Conservation (phyloP, 2,797 vertebrate genomes). For the Rachycentron canadum region DNA sequence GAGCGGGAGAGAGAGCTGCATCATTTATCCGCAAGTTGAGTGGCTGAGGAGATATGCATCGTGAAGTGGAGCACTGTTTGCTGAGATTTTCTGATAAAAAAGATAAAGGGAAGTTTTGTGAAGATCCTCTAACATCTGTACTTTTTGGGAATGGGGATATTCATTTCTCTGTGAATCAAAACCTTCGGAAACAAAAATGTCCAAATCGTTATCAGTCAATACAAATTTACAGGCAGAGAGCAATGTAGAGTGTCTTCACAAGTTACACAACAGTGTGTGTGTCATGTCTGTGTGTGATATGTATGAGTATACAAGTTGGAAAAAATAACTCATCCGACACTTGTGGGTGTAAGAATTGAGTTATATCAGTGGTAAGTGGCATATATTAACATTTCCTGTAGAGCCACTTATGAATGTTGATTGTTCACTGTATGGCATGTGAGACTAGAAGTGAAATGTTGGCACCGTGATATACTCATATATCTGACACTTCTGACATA, state of each 20-base stretch:
- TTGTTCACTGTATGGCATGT: conserved; percentile 14
- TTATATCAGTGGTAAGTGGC: conserved; percentile 28
- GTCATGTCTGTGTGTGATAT: not conserved
- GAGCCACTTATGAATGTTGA: conserved; percentile 38
- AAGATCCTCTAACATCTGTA: conserved; percentile 22
- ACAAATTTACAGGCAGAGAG: conserved; percentile 21
- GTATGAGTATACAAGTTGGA: not conserved
- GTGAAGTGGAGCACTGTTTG: conserved; percentile 27
- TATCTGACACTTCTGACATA: not conserved
- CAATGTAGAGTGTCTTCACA: conserved; percentile 23
- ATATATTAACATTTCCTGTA: conserved; percentile 46
- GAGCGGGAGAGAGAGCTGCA: conserved; percentile 20
- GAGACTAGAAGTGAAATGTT: conserved; percentile 1
- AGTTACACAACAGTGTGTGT: conserved; percentile 23
- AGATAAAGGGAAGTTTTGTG: conserved; percentile 36
- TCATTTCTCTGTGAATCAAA: conserved; percentile 25
- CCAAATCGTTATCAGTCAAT: conserved; percentile 31
- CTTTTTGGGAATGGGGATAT: conserved; percentile 19
- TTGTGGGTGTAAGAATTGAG: conserved; percentile 48
- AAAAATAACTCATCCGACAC: conserved; percentile 9
- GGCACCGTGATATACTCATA: not conserved
- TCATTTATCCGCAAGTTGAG: conserved; percentile 57
- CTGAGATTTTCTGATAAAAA: conserved; percentile 36
- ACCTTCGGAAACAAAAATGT: conserved; percentile 31
- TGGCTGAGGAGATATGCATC: conserved; percentile 18